Evolutionary conservation across 1,140 invertebrate genomes (phyloP), one percentile per base, ranked within the genome.

Genomic region (Drosophila elegans): DNA sequence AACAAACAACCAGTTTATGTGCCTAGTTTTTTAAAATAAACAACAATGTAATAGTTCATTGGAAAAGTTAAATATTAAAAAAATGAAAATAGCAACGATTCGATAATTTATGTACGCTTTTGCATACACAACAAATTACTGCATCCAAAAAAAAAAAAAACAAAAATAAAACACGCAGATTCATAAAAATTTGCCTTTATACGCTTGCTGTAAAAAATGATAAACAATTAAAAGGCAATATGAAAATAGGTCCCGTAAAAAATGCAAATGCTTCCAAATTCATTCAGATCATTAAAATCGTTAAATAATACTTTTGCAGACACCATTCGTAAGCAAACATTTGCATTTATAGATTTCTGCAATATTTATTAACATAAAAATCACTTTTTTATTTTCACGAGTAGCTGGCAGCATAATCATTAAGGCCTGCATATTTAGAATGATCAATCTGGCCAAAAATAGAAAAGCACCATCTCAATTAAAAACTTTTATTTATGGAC

Each of bases 381-480:
- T 36, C 9, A 36, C 3, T 16, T 13, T 5, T 36, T 51, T 9
- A 51, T 36, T 51, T 34, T 34, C 13, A 34, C 49, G 21, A 32
- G 27, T 5, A 21, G 53, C 29, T 56, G 11, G 34, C 34, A 25
- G 12, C 16, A 25, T 11, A 45, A 45, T 45, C 27, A 32, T n/a
- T 27, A 29, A 29, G 12, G 25, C 5, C 25, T 27, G 21, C 44
- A 11, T 11, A 39, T 9, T 12, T 12, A 52, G 32, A 52, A 29
- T 51, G 25, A 64, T 36, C 16, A 29, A 36, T 36, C 34, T 57
- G 10, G 27, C 25, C 32, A 60, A 44, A 61, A 60, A 64, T 27
- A 61, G 21, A 45, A n/a, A 27, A 13, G 5, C 5, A 1, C 27
- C 49, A 32, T 42, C 38, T 41, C n/a, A 25, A 44, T 34, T 21